phyloP scores from a whole-genome alignment of 2,888 invertebrate genomes.

The Ichneumoninae sp. region DNA sequence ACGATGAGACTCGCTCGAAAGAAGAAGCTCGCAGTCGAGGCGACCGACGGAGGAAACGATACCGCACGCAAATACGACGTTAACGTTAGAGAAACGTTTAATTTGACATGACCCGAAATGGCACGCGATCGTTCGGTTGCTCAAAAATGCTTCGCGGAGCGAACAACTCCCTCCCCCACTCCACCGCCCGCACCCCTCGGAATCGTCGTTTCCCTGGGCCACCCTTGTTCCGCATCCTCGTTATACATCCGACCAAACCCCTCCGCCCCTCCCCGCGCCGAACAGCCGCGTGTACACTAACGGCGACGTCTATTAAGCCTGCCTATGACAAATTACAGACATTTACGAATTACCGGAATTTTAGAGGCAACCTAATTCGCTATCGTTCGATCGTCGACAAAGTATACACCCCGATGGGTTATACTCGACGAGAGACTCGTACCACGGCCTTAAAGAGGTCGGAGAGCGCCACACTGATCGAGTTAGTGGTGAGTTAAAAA shows the following conservation, averaged over 20 bases:
- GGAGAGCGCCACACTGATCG: not conserved
- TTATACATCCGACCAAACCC: slow-evolving; percentile 44
- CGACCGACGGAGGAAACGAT: slow-evolving; percentile 65
- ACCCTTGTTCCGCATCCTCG: slow-evolving; percentile 54
- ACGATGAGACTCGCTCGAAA: slow-evolving; percentile 21
- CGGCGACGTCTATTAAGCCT: slow-evolving; percentile 54
- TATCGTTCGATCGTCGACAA: slow-evolving; percentile 48
- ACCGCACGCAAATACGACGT: slow-evolving; percentile 82
- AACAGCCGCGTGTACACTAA: slow-evolving; percentile 20
- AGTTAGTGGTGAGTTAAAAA: not conserved
- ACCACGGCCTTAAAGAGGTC: not conserved
- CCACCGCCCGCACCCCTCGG: slow-evolving; percentile 3
- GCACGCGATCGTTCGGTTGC: slow-evolving; percentile 77
- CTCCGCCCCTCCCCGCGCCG: not conserved
- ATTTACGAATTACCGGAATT: slow-evolving; percentile 70
- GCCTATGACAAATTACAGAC: slow-evolving; percentile 70
- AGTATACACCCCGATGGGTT: not conserved
- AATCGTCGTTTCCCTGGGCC: slow-evolving; percentile 11
- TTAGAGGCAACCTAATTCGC: slow-evolving; percentile 67
- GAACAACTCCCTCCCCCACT: slow-evolving; percentile 31
- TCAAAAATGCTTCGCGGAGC: slow-evolving; percentile 63
- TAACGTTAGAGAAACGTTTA: slow-evolving; percentile 81
- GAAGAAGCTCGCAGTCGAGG: slow-evolving; percentile 43
- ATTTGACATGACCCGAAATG: slow-evolving; percentile 79
- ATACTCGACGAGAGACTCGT: not conserved